These are phyloP conservation scores for Molothrus aeneus DNA, from an alignment of 2,797 vertebrate genomes.

Conservation along the genomic window DNA sequence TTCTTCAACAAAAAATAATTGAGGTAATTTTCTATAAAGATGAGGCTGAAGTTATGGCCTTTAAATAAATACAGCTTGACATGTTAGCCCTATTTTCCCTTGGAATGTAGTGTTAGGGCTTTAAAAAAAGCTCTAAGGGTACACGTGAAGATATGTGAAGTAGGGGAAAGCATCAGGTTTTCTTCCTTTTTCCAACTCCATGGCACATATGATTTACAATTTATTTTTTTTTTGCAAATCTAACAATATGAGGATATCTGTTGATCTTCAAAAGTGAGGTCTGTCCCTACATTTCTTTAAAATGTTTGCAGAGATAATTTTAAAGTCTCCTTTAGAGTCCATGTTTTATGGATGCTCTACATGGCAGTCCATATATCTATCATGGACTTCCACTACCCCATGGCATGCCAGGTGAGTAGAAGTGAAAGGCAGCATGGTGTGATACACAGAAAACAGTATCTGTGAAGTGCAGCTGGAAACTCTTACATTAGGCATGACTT, in stretches of 20 bases:
- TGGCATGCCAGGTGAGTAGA: neutral
- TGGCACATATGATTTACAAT: neutral
- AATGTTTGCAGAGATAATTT: neutral
- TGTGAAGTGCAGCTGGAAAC: neutral
- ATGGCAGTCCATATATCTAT: neutral
- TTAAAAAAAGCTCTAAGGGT: neutral
- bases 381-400: neutral
- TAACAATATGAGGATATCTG: neutral
- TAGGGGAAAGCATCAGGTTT: neutral
- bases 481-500: neutral
- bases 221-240: neutral
- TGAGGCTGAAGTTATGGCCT: neutral
- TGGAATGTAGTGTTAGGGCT: neutral
- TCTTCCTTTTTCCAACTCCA: neutral
- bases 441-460: neutral
- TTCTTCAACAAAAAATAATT: neutral
- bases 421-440: neutral
- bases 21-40: neutral
- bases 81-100: neutral
- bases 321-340: neutral
- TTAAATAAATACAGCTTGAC: neutral
- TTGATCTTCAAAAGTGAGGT: neutral
- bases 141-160: neutral
- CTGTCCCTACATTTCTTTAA: neutral
- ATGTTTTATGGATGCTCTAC: neutral